Conservation (phyloP, 2,113 vertebrate genomes). For the Stictonetta naevosa region DNA sequence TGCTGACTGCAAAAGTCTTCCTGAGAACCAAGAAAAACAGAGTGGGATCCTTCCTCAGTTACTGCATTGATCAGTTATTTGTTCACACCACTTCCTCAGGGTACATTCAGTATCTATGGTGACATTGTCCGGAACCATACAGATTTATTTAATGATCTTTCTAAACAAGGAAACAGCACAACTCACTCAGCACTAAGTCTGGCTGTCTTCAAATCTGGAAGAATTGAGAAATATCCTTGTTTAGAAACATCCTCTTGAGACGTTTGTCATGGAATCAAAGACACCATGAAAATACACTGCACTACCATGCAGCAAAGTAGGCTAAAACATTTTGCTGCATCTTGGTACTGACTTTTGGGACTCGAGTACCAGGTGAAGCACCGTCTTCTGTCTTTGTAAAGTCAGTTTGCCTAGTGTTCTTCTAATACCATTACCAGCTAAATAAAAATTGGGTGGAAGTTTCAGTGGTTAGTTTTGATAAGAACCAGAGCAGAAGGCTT, state of each 20-base stretch:
- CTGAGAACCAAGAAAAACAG: neutral
- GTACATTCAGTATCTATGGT: neutral
- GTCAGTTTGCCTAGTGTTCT: neutral
- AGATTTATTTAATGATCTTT: neutral
- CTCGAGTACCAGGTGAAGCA: neutral
- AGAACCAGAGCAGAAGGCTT: neutral
- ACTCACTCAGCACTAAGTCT: neutral
- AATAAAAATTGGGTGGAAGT: neutral
- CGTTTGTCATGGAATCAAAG: neutral
- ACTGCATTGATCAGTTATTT: neutral
- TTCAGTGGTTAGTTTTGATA: neutral
- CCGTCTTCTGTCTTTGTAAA: neutral
- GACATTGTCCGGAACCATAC: neutral
- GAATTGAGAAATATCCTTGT: neutral
- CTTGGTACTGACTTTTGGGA: neutral
- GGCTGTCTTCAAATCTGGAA: neutral
- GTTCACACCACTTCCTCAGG: neutral
- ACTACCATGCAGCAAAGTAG: neutral
- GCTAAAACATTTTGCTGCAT: neutral
- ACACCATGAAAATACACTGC: neutral
- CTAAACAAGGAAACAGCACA: neutral
- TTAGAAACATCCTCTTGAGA: neutral
- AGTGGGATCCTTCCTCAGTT: neutral
- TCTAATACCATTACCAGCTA: neutral
- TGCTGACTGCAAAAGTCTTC: neutral